Evolutionary conservation across 2,888 invertebrate species (phyloP), one percentile per base, ranked within the genome.

Genomic region (Dynastes hyllus): DNA sequence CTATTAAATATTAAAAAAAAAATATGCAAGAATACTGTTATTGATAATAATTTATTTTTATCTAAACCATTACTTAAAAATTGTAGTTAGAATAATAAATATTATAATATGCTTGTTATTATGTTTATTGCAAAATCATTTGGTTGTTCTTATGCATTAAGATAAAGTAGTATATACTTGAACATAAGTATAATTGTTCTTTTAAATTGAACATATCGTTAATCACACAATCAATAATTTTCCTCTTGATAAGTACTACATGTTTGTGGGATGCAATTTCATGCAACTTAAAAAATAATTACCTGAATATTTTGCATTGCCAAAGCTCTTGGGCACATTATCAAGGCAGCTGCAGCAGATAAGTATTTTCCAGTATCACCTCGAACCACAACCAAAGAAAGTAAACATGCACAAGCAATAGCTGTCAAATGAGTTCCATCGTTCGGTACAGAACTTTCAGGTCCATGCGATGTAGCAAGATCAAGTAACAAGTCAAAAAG

Each of bases 321-420:
- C 29, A 97, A 90, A 69, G 93, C 91, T 83, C 94, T 91, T 0
- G 95, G 93, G 76, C 96, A 95, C 95, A 97, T 97, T 63, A 97
- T 92, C 81, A 98, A 91, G 37, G 97, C 95, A 2, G 96, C 94
- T 53, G 96, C 93, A 4, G 98, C 97, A 84, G 94, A 94, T 5
- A 98, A 91, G 84, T 97, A 93, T 86, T 97, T 95, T 80, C 97
- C 97, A 9, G 98, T 96, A 87, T 98, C 96, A 3, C 98, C 99
- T 77, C 96, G 92, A 1, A 98, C 98, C 69, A 98, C 96, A 13
- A 97, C 96, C 80, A 99, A 91, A 77, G 97, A 96, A 76, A 98
- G 91, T 8, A 99, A 91, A 84, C 98, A 98, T 1, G 98, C 95
- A 87, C 97, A 97, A 73, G 98, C 97, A 79, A 97, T 92, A 3